Evolutionary conservation across 2,113 vertebrate species (phyloP).

Genomic region (rabbit (Oryctolagus cuniculus)): DNA sequence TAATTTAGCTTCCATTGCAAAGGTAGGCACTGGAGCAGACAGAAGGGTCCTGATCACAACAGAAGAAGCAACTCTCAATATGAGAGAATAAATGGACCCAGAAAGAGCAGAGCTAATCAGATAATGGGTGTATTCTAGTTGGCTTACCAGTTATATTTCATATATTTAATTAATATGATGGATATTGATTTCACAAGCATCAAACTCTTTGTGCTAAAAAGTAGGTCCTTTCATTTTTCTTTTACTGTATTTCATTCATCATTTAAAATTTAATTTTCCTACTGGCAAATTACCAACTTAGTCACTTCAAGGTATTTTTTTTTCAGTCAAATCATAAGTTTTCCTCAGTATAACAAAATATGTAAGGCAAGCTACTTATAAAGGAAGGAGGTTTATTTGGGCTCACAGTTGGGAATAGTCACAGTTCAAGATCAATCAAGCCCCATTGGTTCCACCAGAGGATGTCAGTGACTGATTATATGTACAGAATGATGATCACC

Average conservation of each 20-base stretch:
- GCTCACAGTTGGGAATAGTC: too few species aligned
- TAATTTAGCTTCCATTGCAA: slow-evolving; percentile 1
- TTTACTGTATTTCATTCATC: slow-evolving; percentile 7
- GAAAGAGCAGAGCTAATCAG: slow-evolving; percentile 56
- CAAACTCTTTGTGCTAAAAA: slow-evolving; percentile 32
- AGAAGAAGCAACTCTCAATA: not conserved
- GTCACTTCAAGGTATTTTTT: not conserved
- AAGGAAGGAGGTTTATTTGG: too few species aligned
- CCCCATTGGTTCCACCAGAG: too few species aligned
- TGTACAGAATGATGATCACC: too few species aligned
- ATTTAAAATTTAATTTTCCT: slow-evolving; percentile 16
- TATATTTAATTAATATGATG: slow-evolving; percentile 57
- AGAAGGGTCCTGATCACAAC: not conserved
- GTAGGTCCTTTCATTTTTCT: not conserved
- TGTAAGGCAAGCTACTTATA: too few species aligned
- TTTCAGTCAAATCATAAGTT: not conserved
- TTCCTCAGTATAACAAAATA: too few species aligned
- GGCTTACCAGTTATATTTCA: not conserved
- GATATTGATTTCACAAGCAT: slow-evolving; percentile 43
- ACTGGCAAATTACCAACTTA: not conserved
- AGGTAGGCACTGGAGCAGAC: not conserved
- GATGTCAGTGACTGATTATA: too few species aligned
- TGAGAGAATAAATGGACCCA: slow-evolving; percentile 28
- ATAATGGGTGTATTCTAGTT: slow-evolving; percentile 17
- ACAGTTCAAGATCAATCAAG: too few species aligned